Evolutionary conservation across 1,140 invertebrate genomes (phyloP).

Genomic region (Mercenaria mercenaria): DNA sequence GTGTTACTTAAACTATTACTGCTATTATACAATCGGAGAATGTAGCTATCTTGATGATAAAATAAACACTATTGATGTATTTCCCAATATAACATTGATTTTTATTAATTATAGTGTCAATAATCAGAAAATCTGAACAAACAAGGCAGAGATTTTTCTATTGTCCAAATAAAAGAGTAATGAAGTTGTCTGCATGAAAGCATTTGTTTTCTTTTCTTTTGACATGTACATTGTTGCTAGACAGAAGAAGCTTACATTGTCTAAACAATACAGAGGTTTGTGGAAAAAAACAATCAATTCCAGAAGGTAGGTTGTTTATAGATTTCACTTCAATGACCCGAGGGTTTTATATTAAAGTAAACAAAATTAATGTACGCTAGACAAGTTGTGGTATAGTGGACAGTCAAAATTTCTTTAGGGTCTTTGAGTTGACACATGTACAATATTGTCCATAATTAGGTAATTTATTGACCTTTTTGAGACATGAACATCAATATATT

Average conservation of each 20-base stretch:
- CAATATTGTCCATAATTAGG: slow-evolving; percentile 51
- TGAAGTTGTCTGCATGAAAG: slow-evolving; percentile 22
- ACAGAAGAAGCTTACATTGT: slow-evolving; percentile 1
- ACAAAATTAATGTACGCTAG: slow-evolving; percentile 33
- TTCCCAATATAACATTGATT: slow-evolving; percentile 54
- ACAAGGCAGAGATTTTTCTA: not conserved
- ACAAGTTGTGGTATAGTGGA: not conserved
- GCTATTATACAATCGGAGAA: slow-evolving; percentile 1
- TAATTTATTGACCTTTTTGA: slow-evolving; percentile 46
- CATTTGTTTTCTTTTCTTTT: slow-evolving; percentile 7
- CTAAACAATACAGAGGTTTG: not conserved
- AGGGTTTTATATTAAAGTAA: slow-evolving; percentile 6
- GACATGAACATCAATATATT: slow-evolving; percentile 60
- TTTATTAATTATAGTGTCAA: slow-evolving; percentile 62
- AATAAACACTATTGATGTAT: slow-evolving; percentile 17
- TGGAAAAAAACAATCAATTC: slow-evolving; percentile 20
- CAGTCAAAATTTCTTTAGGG: slow-evolving; percentile 6
- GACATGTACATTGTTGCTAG: not conserved
- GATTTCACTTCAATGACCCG: not conserved
- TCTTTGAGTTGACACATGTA: not conserved
- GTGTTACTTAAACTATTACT: not conserved
- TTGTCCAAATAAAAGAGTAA: not conserved
- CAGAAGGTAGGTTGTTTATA: not conserved
- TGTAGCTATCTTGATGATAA: not conserved
- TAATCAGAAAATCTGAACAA: slow-evolving; percentile 37